phyloP scores from a whole-genome alignment of 2,797 vertebrate genomes.

The Lemur catta region DNA sequence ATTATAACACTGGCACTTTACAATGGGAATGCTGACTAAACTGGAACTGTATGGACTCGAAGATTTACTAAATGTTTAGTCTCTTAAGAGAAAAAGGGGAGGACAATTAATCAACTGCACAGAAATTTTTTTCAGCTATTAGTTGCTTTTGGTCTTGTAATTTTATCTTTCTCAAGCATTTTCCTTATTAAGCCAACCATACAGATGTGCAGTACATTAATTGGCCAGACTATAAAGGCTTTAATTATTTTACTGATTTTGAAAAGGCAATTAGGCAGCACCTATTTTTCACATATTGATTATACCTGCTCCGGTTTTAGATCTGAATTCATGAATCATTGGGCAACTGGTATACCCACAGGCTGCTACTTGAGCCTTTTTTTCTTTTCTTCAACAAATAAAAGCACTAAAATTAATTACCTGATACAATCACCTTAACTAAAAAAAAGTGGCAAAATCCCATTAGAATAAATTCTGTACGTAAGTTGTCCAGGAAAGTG shows the following conservation, averaged over 20 bases:
- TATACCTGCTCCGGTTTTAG: conserved; percentile 30
- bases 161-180: conserved; percentile 57
- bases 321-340: conserved; percentile 52
- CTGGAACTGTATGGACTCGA: background rate
- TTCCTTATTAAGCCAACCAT: conserved; percentile 63
- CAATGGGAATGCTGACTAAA: conserved; percentile 60
- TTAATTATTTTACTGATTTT: conserved; percentile 62
- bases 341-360: conserved; percentile 37
- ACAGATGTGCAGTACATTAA: conserved; percentile 57
- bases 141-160: conserved; percentile 13
- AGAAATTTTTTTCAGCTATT: conserved; percentile 20
- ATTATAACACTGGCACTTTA: conserved; percentile 19
- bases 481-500: background rate
- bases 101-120: conserved; percentile 63
- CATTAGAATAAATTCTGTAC: background rate
- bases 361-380: conserved; percentile 8
- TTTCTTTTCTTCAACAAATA: conserved; percentile 35
- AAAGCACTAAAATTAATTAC: conserved; percentile 72
- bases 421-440: conserved; percentile 56
- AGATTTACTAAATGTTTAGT: conserved; percentile 44
- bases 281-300: conserved; percentile 57
- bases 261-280: conserved; percentile 62
- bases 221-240: conserved; percentile 49
- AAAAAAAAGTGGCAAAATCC: background rate
- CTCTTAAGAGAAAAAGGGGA: conserved; percentile 47